phyloP scores from a whole-genome alignment of 1,140 invertebrate species.

The Heliconius melpomene region DNA sequence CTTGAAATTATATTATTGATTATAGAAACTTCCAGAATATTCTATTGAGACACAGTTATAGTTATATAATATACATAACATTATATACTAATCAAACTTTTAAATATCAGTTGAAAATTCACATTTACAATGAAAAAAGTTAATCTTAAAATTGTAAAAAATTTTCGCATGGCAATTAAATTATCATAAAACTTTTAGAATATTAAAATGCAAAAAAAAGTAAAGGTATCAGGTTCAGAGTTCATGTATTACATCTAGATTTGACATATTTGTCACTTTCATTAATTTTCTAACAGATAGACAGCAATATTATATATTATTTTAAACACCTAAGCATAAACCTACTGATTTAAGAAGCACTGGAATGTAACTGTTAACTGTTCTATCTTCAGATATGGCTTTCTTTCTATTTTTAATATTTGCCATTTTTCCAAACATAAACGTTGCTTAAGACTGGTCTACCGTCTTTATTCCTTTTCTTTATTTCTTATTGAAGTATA shows the following conservation, averaged over 20 bases:
- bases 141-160: neutral
- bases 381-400: neutral
- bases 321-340: slow-evolving; percentile 33
- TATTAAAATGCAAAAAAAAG: neutral
- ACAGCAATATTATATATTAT: slow-evolving; percentile 28
- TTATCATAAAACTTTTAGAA: slow-evolving; percentile 12
- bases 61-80: slow-evolving; percentile 21
- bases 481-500: neutral
- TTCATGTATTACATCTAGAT: neutral
- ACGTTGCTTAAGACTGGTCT: neutral
- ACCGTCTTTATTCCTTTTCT: neutral
- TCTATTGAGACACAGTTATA: neutral
- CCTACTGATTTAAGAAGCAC: slow-evolving; percentile 44
- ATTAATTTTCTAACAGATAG: slow-evolving; percentile 23
- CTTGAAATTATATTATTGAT: neutral
- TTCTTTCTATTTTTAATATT: neutral
- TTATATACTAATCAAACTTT: neutral
- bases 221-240: neutral
- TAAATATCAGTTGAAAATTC: neutral
- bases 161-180: slow-evolving; percentile 15
- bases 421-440: neutral
- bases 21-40: neutral
- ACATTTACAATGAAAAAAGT: slow-evolving; percentile 12
- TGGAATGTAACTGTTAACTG: slow-evolving; percentile 39
- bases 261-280: slow-evolving; percentile 30